A percentile compares a stretch with the other conserved stretches of the same genome.
phyloP scores from a whole-genome alignment of 2,113 vertebrate species.

The Cyrtonyx montezumae region DNA sequence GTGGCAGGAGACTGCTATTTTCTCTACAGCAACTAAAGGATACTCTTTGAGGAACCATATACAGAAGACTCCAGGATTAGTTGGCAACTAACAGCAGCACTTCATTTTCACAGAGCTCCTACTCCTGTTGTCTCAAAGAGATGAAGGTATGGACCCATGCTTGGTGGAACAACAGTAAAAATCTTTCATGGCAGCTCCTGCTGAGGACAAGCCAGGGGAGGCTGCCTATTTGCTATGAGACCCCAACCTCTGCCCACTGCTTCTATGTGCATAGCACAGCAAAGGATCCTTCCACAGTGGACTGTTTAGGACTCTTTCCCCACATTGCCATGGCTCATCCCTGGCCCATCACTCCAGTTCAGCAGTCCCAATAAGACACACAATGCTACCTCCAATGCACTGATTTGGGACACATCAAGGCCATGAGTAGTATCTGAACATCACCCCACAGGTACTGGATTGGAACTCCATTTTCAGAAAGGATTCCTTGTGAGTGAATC shows the following conservation, averaged over 20 bases:
- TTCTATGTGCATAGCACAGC: neutral
- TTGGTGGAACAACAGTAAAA: neutral
- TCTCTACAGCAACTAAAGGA: neutral
- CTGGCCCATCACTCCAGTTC: rapidly evolving
- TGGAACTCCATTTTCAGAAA: neutral
- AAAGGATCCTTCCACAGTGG: neutral
- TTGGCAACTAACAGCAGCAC: neutral
- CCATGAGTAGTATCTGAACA: neutral
- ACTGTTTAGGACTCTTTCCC: neutral
- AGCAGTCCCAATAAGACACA: rapidly evolving
- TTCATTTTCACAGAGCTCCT: neutral
- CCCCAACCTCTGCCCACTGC: rapidly evolving
- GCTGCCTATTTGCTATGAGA: neutral
- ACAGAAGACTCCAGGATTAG: neutral
- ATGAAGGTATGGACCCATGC: neutral
- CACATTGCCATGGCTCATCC: rapidly evolving
- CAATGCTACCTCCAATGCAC: rapidly evolving
- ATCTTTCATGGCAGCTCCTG: neutral
- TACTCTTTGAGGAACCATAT: neutral
- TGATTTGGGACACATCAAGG: neutral
- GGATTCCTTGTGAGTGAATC: neutral
- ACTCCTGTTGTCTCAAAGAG: neutral
- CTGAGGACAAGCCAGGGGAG: neutral
- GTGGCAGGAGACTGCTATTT: neutral
- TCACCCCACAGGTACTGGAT: rapidly evolving